A percentile compares a stretch with the other conserved stretches of the same genome.
Conservation (phyloP, 2,797 vertebrate species). For the Microtus obscurus region DNA sequence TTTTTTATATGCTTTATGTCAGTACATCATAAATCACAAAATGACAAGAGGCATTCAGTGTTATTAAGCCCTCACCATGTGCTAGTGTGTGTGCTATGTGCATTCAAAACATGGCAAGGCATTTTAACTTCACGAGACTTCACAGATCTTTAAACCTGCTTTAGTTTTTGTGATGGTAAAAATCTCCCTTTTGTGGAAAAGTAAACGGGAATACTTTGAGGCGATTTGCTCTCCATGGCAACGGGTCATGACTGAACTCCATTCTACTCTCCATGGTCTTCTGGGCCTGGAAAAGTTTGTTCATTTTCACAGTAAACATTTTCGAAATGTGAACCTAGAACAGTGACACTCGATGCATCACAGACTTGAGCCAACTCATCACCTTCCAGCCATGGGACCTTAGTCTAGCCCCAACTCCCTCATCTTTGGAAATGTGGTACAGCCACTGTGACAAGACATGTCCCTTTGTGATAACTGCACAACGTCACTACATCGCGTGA, state of each 20-base stretch:
- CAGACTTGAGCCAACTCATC: not conserved
- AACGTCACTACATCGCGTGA: fast-evolving
- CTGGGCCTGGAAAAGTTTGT: not conserved
- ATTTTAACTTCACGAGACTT: not conserved
- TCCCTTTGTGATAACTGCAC: not conserved
- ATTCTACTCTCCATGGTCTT: not conserved
- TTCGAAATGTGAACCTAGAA: not conserved
- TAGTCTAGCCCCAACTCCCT: not conserved
- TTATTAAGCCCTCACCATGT: not conserved
- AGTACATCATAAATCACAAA: not conserved
- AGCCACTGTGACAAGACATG: not conserved
- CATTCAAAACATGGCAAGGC: fast-evolving
- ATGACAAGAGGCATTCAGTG: not conserved
- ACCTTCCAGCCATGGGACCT: not conserved
- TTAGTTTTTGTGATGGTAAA: not conserved
- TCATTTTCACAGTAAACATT: not conserved
- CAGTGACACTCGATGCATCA: not conserved
- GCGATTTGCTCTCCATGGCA: not conserved
- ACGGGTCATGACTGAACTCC: not conserved
- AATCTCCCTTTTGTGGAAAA: not conserved
- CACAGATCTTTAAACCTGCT: not conserved
- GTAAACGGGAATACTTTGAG: not conserved
- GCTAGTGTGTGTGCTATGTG: too few species aligned
- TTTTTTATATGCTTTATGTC: not conserved
- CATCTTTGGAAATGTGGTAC: not conserved